Percentiles rank a stretch among this genome's conserved stretches.
These are phyloP conservation scores for Sebastes cheni DNA, from an alignment of 2,797 vertebrate genomes.

Conservation along the genomic window DNA sequence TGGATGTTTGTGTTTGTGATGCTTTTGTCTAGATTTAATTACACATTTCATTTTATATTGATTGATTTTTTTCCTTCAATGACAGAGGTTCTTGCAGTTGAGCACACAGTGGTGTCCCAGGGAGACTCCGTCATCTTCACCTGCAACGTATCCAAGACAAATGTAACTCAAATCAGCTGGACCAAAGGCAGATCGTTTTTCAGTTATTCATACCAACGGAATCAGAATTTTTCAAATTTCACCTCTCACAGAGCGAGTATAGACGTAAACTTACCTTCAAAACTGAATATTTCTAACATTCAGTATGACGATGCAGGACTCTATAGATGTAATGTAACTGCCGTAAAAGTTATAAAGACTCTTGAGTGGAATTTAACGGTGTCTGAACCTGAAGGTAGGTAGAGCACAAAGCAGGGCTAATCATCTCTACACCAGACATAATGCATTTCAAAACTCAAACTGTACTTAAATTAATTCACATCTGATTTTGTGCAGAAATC, in stretches of 20 bases:
- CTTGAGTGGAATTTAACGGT: conserved; percentile 48
- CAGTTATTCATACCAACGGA: fast-evolving
- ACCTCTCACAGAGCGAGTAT: conserved; percentile 11
- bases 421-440: not conserved
- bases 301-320: conserved; percentile 48
- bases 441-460: not conserved
- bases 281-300: conserved; percentile 12
- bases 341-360: fast-evolving
- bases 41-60: not conserved
- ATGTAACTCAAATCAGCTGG: not conserved
- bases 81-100: fast-evolving
- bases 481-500: not conserved
- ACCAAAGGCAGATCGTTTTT: not conserved
- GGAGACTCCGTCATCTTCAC: conserved; percentile 12
- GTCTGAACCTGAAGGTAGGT: conserved; percentile 23
- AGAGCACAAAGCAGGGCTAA: not conserved
- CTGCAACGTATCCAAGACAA: not conserved
- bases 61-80: not conserved
- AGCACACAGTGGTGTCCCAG: not conserved
- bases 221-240: not conserved
- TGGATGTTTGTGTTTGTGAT: not conserved
- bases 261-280: not conserved
- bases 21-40: not conserved
- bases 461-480: not conserved
- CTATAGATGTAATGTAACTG: not conserved